Evolutionary conservation across 2,797 vertebrate species (phyloP), one percentile per base, ranked within the genome.

Genomic region (Xerus rutilus): DNA sequence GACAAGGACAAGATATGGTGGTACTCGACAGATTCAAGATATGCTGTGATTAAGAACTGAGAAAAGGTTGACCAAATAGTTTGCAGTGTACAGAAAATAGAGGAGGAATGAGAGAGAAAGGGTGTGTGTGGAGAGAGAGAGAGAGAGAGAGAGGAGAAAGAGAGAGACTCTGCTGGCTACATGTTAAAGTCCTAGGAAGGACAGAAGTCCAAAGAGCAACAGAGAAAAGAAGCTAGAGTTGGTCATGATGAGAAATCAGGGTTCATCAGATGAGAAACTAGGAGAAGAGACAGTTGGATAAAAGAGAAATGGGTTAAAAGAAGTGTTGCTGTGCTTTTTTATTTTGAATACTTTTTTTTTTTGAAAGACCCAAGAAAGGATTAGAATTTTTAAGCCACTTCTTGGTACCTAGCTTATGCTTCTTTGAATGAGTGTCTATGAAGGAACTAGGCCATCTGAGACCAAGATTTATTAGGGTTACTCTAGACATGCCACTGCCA

Each of bases 351-450:
- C 7, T 28, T 18, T 49, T 20, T 15, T 79, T 45, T 64, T 77
- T 82, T 49, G 52, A 87, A 32, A 88, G 25, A 86, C 28, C 30
- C 83, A 39, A 86, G n/a, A 59, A 92, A 86, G n/a, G 28, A 73
- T 5, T 30, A 8, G 47, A 59, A 14, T 25, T 73, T 52, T 54
- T 5, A 72, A 65, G 83, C 65, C 10, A 8, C 17, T 49, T 3
- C 12, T 23, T n/a, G 47, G 7, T 69, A 7, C 25, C 8, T 5
- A 15, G 49, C 69, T 18, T 72, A 62, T 11, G 4, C 57, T 62
- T 73, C 70, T 84, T 47, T 15, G 15, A 78, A 23, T 59, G 67
- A 49, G 20, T 9, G 5, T 83, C 70, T 78, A 2, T 32, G 59
- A 32, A 49, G 30, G 3, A 13, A 43, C 10, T 2, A 47, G 76